Evolutionary conservation across 2,888 invertebrate species (phyloP).

Genomic region (Atethmia centrago): DNA sequence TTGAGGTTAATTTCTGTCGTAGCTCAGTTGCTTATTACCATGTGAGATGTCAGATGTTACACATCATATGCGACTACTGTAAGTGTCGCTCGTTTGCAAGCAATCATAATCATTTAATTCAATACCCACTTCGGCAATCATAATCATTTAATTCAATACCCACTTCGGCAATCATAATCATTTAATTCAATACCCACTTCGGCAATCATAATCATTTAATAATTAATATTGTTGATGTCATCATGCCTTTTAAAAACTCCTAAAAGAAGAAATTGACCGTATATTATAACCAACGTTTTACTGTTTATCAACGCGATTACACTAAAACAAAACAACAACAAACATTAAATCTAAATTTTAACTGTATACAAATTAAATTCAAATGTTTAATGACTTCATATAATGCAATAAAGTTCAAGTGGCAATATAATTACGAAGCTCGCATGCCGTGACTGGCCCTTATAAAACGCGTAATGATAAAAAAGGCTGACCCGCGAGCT

Average conservation of each 20-base stretch:
- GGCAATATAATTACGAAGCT: conserved; percentile 57
- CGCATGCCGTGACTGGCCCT: conserved; percentile 74
- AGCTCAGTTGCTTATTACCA: no score
- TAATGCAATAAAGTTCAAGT: conserved; percentile 44
- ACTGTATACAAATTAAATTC: conserved; percentile 40
- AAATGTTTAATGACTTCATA: conserved; percentile 58
- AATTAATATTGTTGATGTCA: not conserved
- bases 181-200: not conserved
- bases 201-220: not conserved
- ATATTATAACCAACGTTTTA: not conserved
- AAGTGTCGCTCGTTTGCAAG: no score
- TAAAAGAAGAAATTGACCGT: not conserved
- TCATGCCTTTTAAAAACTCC: not conserved
- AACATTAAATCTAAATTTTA: conserved; percentile 26
- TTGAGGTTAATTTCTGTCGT: no score
- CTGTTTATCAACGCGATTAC: conserved; percentile 7
- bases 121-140: no score
- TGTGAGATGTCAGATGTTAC: no score
- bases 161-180: not conserved
- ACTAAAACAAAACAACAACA: conserved; percentile 14
- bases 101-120: no score
- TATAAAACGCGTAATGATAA: conserved; percentile 74
- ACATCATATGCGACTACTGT: no score
- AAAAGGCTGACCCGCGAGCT: conserved; percentile 64
- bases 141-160: no score